Evolutionary conservation across 2,797 vertebrate genomes (phyloP).

Genomic region (Apodemus agrarius): DNA sequence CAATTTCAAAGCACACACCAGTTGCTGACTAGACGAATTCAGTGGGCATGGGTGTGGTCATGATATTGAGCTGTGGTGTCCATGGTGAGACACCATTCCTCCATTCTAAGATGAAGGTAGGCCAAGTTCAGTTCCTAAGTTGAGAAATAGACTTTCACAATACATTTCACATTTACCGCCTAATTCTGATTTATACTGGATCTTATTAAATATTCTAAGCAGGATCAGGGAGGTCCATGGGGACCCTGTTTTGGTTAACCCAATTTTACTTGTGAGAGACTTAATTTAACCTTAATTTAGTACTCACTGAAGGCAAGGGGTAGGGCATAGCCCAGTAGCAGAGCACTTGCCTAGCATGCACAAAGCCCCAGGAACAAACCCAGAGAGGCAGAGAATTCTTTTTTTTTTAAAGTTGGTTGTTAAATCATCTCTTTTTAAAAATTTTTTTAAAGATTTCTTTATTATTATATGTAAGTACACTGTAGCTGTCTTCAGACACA

Average conservation of each 20-base stretch:
- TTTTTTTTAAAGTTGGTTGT: too few relatives aligned
- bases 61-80: not conserved
- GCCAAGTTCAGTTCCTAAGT: not conserved
- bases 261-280: not conserved
- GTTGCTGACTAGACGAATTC: not conserved
- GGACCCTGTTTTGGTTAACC: not conserved
- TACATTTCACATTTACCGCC: not conserved
- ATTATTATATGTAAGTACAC: too few relatives aligned
- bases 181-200: not conserved
- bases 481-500: too few relatives aligned
- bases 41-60: not conserved
- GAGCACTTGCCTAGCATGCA: not conserved
- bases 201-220: slow-evolving; percentile 15
- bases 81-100: not conserved
- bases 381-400: not conserved
- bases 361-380: not conserved
- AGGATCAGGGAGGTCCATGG: not conserved
- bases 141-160: not conserved
- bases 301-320: not conserved
- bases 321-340: too few relatives aligned
- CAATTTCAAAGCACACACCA: not conserved
- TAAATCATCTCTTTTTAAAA: too few relatives aligned
- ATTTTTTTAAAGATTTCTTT: too few relatives aligned
- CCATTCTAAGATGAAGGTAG: not conserved
- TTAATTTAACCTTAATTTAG: not conserved